These are phyloP conservation scores for Bombylius major DNA, from an alignment of 2,888 invertebrate genomes.

Conservation along the genomic window DNA sequence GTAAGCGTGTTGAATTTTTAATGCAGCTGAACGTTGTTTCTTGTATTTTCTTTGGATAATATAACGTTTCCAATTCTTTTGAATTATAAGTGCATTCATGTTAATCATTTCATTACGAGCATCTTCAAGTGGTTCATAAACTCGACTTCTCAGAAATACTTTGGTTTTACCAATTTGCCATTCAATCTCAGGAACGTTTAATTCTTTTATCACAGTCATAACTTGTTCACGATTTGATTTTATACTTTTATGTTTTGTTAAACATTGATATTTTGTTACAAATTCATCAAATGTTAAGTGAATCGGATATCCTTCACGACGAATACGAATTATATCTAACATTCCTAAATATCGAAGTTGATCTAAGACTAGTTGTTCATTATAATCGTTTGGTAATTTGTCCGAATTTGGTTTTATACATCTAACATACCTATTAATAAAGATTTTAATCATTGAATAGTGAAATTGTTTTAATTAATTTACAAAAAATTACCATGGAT, in stretches of 20 bases:
- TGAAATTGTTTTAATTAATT: no score
- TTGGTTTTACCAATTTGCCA: slow-evolving; percentile 84
- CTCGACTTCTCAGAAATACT: slow-evolving; percentile 66
- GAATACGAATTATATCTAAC: slow-evolving; percentile 83
- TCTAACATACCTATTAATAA: slow-evolving; percentile 58
- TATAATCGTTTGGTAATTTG: slow-evolving; percentile 68
- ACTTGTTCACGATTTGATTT: slow-evolving; percentile 24
- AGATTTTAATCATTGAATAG: not conserved
- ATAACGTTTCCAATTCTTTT: slow-evolving; percentile 62
- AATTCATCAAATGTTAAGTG: slow-evolving; percentile 70
- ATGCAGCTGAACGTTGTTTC: slow-evolving; percentile 50
- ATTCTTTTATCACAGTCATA: slow-evolving; percentile 43
- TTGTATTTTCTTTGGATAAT: slow-evolving; percentile 52
- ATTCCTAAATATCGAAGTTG: slow-evolving; percentile 84
- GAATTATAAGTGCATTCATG: slow-evolving; percentile 58
- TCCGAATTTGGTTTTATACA: slow-evolving; percentile 86
- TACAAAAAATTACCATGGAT: slow-evolving; percentile 55
- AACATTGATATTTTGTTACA: slow-evolving; percentile 61
- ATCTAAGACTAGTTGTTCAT: slow-evolving; percentile 67
- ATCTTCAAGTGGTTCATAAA: slow-evolving; percentile 77
- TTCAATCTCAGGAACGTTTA: slow-evolving; percentile 57
- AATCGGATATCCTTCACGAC: slow-evolving; percentile 81
- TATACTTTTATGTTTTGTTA: slow-evolving; percentile 32
- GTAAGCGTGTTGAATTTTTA: slow-evolving; percentile 72
- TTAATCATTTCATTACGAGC: slow-evolving; percentile 55